A percentile compares a stretch with the other conserved stretches of the same genome.
These are phyloP conservation scores for Scaptodrosophila lebanonensis DNA, from an alignment of 1,140 invertebrate species.

Conservation along the genomic window DNA sequence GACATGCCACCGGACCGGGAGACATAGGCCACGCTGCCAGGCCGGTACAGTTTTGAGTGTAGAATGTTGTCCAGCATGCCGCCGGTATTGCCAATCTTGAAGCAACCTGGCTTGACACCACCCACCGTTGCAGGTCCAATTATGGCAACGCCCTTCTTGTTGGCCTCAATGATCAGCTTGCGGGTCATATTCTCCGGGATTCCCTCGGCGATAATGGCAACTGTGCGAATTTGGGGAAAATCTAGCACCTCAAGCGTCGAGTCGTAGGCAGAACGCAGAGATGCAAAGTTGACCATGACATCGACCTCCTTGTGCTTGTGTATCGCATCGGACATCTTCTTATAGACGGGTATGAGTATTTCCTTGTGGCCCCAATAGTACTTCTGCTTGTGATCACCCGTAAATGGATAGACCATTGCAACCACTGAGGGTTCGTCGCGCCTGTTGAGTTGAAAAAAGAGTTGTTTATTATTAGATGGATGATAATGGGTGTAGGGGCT, in stretches of 20 bases:
- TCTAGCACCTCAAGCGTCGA: conserved; percentile 93
- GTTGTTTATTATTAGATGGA: too few species aligned
- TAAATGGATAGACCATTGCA: conserved; percentile 98
- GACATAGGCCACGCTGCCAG: conserved; percentile 98
- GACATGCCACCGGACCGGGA: conserved; percentile 99
- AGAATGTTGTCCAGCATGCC: conserved; percentile 99
- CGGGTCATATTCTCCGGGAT: conserved; percentile 99
- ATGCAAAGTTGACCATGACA: conserved; percentile 99
- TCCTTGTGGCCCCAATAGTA: conserved; percentile 99
- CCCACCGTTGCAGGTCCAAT: conserved; percentile 99
- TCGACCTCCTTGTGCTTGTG: conserved; percentile 95
- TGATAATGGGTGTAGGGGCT: too few species aligned
- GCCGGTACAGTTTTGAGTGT: conserved; percentile 96
- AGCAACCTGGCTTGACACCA: conserved; percentile 98
- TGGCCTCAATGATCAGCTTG: conserved; percentile 92
- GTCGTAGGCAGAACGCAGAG: conserved; percentile 97
- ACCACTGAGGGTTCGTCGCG: conserved; percentile 92
- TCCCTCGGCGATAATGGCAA: conserved; percentile 99
- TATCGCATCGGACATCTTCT: conserved; percentile 98
- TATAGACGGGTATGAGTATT: conserved; percentile 95
- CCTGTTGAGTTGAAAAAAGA: conserved; percentile 80
- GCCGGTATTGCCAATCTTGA: conserved; percentile 99
- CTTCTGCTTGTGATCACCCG: conserved; percentile 99
- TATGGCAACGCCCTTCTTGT: conserved; percentile 88
- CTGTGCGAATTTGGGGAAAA: conserved; percentile 95